These are phyloP conservation scores for Xiphorhynchus erythropygius DNA, from an alignment of 2,797 vertebrate genomes.

Conservation along the genomic window DNA sequence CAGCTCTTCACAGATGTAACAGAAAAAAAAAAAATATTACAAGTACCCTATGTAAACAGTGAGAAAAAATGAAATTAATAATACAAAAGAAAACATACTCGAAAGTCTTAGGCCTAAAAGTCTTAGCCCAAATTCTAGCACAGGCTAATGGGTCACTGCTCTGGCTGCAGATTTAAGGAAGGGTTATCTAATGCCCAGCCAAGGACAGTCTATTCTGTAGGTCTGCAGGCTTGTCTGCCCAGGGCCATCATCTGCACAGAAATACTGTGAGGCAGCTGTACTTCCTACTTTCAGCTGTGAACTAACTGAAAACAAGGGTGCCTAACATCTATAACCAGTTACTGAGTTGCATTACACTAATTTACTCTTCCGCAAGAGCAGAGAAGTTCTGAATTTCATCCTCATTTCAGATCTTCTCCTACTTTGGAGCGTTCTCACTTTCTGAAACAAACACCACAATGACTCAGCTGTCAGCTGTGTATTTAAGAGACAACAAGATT, in stretches of 20 bases:
- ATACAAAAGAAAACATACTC: neutral
- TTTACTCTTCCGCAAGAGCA: neutral
- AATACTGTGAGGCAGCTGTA: neutral
- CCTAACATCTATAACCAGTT: neutral
- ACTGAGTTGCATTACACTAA: neutral
- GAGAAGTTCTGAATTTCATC: neutral
- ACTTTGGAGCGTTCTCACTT: neutral
- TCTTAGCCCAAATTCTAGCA: neutral
- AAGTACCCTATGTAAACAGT: rapidly evolving
- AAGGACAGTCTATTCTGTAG: neutral
- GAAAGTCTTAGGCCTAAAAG: neutral
- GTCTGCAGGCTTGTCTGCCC: neutral
- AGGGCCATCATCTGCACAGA: neutral
- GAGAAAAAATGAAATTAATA: neutral
- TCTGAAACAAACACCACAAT: neutral
- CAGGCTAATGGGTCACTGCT: neutral
- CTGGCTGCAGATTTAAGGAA: neutral
- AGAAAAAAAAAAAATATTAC: neutral
- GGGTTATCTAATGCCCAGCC: neutral
- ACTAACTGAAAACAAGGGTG: neutral
- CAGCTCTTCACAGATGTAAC: rapidly evolving
- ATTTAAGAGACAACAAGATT: neutral
- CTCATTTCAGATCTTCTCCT: neutral
- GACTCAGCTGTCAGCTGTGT: neutral
- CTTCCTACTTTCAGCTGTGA: neutral